Percentiles rank a stretch among this genome's conserved stretches.
These are phyloP conservation scores for Aurelia sp. DNA, from an alignment of 30 jellyfish, hydroid and myxozoan species.

Conservation along the genomic window DNA sequence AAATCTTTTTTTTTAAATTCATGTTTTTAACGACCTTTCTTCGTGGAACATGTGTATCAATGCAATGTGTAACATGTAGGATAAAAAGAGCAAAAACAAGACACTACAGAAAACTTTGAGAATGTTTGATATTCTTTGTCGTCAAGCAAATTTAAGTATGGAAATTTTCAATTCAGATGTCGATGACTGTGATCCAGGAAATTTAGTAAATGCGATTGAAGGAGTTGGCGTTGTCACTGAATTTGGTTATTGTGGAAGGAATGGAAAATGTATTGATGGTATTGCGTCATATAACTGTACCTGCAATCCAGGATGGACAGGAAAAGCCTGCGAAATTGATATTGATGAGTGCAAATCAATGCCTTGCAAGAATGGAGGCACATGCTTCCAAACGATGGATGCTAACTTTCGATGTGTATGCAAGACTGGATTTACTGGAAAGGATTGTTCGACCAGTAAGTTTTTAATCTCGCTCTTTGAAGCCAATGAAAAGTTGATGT, in stretches of 20 bases:
- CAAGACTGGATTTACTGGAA: conserved; percentile 74
- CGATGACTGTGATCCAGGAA: conserved; percentile 90
- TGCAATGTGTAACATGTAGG: too few species aligned
- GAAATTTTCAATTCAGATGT: conserved; percentile 35
- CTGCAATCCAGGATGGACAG: conserved; percentile 81
- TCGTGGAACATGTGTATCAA: too few species aligned
- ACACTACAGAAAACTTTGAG: too few species aligned
- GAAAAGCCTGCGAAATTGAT: conserved; percentile 69
- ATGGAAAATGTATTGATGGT: conserved; percentile 88
- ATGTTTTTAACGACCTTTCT: too few species aligned
- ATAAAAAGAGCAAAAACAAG: too few species aligned
- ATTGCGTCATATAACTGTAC: conserved; percentile 68
- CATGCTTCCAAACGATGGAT: conserved; percentile 39
- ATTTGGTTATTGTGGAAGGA: conserved; percentile 82
- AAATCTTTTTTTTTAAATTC: too few species aligned
- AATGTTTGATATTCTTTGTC: too few species aligned
- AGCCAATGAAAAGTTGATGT: too few species aligned
- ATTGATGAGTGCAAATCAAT: conserved; percentile 33
- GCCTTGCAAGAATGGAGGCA: conserved; percentile 60
- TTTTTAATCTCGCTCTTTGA: neutral
- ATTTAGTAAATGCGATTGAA: conserved; percentile 37
- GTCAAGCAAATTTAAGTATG: neutral
- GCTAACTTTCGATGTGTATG: conserved; percentile 71
- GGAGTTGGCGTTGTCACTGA: conserved; percentile 64
- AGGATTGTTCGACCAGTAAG: conserved; percentile 71